Conservation (phyloP, 2,797 vertebrate genomes). For the Huso huso region DNA sequence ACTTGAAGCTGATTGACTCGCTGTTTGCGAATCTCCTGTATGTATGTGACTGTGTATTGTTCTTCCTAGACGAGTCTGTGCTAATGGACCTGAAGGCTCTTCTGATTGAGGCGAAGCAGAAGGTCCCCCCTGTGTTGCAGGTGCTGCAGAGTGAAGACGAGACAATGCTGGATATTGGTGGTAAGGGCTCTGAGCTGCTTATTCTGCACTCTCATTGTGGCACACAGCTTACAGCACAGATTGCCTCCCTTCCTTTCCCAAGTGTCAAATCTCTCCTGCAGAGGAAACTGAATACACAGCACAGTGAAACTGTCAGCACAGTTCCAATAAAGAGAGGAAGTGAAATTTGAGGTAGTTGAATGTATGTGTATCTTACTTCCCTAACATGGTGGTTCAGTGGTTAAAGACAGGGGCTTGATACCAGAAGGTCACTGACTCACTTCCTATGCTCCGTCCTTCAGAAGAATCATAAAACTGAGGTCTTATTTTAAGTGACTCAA, state of each 20-base stretch:
- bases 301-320: too few species aligned
- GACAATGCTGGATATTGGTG: slow-evolving; percentile 87
- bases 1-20: too few species aligned
- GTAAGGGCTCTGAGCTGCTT: slow-evolving; percentile 45
- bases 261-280: too few species aligned
- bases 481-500: too few species aligned
- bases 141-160: slow-evolving; percentile 88
- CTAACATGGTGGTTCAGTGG: too few species aligned
- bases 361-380: too few species aligned
- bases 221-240: too few species aligned
- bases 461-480: too few species aligned
- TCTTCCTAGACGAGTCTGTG: slow-evolving; percentile 80
- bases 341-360: background rate
- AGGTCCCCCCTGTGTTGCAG: slow-evolving; percentile 90
- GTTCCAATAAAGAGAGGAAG: too few species aligned
- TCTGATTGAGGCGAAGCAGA: slow-evolving; percentile 92
- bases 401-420: too few species aligned
- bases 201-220: background rate
- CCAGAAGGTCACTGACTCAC: background rate
- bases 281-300: too few species aligned
- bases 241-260: too few species aligned
- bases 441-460: background rate
- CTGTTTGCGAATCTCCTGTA: background rate
- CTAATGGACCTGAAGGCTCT: slow-evolving; percentile 95
- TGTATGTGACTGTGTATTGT: background rate